phyloP scores from a whole-genome alignment of 1,140 invertebrate genomes.

The Drosophila serrata region DNA sequence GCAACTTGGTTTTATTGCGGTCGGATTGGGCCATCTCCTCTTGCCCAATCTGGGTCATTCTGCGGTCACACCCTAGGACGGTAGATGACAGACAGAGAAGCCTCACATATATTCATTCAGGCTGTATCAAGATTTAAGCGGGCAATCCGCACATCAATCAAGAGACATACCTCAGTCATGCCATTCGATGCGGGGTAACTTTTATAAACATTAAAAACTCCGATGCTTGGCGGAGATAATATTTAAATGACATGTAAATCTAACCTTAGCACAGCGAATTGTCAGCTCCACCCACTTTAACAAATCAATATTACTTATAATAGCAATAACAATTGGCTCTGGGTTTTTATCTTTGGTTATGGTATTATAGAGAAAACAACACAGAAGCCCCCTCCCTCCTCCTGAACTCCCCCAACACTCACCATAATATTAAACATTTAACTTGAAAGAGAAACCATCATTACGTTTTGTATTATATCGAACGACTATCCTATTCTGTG shows the following conservation, averaged over 20 bases:
- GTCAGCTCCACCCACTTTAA: constrained; percentile 16
- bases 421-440: not conserved
- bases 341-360: constrained; percentile 14
- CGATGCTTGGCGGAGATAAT: constrained; percentile 24
- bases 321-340: constrained; percentile 6
- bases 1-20: constrained; percentile 34
- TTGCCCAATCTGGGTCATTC: constrained; percentile 34
- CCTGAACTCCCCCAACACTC: constrained; percentile 1
- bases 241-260: constrained; percentile 24
- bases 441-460: constrained; percentile 24
- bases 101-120: constrained; percentile 10
- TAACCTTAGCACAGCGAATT: not conserved
- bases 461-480: constrained; percentile 65
- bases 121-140: constrained; percentile 26
- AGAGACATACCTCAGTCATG: constrained; percentile 29
- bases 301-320: constrained; percentile 14
- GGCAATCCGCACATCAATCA: constrained; percentile 45
- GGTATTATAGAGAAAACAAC: constrained; percentile 55
- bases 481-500: constrained; percentile 78
- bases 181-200: constrained; percentile 39
- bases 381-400: constrained; percentile 38
- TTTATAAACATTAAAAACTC: constrained; percentile 17
- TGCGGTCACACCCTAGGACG: constrained; percentile 36
- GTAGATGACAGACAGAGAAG: constrained; percentile 20
- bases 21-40: constrained; percentile 37